A percentile compares a stretch with the other conserved stretches of the same genome.
These are phyloP conservation scores for Matsumurasca onukii DNA, from an alignment of 1,140 invertebrate genomes.

Conservation along the genomic window DNA sequence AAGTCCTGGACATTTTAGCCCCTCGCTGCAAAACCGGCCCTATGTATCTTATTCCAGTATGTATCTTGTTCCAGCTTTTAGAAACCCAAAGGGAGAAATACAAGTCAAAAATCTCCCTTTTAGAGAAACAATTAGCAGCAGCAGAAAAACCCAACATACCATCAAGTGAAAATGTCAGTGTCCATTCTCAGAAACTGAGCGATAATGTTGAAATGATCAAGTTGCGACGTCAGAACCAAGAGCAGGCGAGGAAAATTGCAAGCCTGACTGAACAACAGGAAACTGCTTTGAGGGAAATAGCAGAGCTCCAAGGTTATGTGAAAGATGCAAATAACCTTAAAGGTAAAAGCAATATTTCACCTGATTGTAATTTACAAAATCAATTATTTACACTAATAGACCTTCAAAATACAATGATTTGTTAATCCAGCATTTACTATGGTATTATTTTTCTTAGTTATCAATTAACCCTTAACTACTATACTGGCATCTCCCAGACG, in stretches of 20 bases:
- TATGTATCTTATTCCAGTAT: neutral
- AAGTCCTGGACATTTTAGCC: too few relatives aligned
- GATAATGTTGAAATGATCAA: constrained; percentile 20
- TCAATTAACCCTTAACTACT: too few relatives aligned
- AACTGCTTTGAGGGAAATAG: neutral
- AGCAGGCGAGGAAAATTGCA: neutral
- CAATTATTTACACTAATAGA: neutral
- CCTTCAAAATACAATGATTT: neutral
- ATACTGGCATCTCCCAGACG: too few relatives aligned
- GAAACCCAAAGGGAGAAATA: constrained; percentile 1
- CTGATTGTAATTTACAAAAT: neutral
- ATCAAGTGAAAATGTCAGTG: neutral
- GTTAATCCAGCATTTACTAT: neutral
- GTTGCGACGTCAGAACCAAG: neutral
- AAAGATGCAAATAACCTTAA: neutral
- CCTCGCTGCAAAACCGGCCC: too few relatives aligned
- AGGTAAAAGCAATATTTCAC: neutral
- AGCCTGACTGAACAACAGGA: neutral
- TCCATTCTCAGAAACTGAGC: neutral
- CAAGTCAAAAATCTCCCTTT: neutral
- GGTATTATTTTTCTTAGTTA: too few relatives aligned
- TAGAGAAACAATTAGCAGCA: constrained; percentile 4
- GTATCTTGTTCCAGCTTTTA: neutral
- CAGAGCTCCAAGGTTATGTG: neutral
- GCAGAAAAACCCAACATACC: neutral